Conservation (phyloP, 2,888 invertebrate species). For the Rhingia rostrata region DNA sequence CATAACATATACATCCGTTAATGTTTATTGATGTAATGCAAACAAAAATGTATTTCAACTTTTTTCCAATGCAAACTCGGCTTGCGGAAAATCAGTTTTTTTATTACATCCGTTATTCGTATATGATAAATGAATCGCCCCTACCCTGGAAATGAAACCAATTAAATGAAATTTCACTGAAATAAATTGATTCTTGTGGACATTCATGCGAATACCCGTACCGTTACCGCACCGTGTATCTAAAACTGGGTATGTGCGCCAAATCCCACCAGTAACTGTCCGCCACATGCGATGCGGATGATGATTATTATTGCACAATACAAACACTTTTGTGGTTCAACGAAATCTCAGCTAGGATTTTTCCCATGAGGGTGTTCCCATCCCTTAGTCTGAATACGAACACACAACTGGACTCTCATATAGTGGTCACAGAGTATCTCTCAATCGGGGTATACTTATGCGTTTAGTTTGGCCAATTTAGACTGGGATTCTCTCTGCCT, state of each 20-base stretch:
- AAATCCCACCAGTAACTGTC: slow-evolving; percentile 27
- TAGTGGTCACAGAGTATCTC: slow-evolving; percentile 40
- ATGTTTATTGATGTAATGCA: slow-evolving; percentile 23
- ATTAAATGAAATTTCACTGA: slow-evolving; percentile 62
- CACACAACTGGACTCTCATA: slow-evolving; percentile 4
- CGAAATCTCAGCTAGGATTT: slow-evolving; percentile 50
- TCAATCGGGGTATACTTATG: slow-evolving; percentile 9
- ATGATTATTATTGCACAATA: slow-evolving; percentile 67
- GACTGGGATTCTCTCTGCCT: slow-evolving; percentile 51
- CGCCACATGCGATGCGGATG: slow-evolving; percentile 14
- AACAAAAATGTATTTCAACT: slow-evolving; percentile 24
- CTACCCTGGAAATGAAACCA: slow-evolving; percentile 56
- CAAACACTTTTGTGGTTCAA: slow-evolving; percentile 66
- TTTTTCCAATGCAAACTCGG: slow-evolving; percentile 1
- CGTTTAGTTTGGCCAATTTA: slow-evolving; percentile 48
- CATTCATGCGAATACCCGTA: slow-evolving; percentile 47
- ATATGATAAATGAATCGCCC: slow-evolving; percentile 63
- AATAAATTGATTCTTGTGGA: slow-evolving; percentile 67
- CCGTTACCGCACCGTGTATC: slow-evolving; percentile 14
- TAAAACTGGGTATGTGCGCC: background rate
- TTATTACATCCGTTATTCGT: background rate
- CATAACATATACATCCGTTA: background rate
- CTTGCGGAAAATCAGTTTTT: slow-evolving; percentile 8
- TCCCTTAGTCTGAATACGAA: slow-evolving; percentile 13
- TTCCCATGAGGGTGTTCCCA: slow-evolving; percentile 69